phyloP scores from a whole-genome alignment of 2,888 invertebrate species.

The Mystacides longicornis region DNA sequence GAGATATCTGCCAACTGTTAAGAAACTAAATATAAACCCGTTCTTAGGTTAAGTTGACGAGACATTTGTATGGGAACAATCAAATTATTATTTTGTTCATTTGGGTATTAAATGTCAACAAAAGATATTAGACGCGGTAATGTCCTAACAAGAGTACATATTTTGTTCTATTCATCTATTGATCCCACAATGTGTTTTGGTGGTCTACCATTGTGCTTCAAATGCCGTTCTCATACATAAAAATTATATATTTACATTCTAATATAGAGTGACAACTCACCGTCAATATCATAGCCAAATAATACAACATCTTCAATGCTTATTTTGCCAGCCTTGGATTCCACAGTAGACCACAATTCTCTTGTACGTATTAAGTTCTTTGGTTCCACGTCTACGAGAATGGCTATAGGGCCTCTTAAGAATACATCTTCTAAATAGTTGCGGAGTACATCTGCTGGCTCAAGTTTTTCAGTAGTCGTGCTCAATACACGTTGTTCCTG shows the following conservation, averaged over 20 bases:
- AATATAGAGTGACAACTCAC: slow-evolving; percentile 30
- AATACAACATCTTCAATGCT: slow-evolving; percentile 41
- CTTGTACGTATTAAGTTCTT: slow-evolving; percentile 37
- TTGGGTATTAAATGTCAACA: too few species aligned
- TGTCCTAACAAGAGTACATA: too few species aligned
- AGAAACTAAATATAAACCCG: too few species aligned
- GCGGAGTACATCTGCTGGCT: slow-evolving; percentile 33
- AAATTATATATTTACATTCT: not conserved
- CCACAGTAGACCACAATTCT: slow-evolving; percentile 42
- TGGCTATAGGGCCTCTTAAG: slow-evolving; percentile 40
- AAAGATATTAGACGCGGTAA: too few species aligned
- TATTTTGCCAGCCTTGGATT: slow-evolving; percentile 31
- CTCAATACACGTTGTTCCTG: not conserved
- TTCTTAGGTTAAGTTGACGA: too few species aligned
- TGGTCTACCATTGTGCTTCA: not conserved
- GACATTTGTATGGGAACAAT: too few species aligned
- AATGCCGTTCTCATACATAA: not conserved
- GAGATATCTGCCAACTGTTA: too few species aligned
- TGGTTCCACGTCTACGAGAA: slow-evolving; percentile 42
- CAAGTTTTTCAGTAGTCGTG: slow-evolving; percentile 10
- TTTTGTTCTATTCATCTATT: too few species aligned
- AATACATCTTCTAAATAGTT: slow-evolving; percentile 44
- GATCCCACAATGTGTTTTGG: not conserved
- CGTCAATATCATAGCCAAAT: slow-evolving; percentile 44
- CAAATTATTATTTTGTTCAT: too few species aligned